A percentile compares a stretch with the other conserved stretches of the same genome.
phyloP scores from a whole-genome alignment of 2,113 vertebrate genomes.

The Columbina picui region DNA sequence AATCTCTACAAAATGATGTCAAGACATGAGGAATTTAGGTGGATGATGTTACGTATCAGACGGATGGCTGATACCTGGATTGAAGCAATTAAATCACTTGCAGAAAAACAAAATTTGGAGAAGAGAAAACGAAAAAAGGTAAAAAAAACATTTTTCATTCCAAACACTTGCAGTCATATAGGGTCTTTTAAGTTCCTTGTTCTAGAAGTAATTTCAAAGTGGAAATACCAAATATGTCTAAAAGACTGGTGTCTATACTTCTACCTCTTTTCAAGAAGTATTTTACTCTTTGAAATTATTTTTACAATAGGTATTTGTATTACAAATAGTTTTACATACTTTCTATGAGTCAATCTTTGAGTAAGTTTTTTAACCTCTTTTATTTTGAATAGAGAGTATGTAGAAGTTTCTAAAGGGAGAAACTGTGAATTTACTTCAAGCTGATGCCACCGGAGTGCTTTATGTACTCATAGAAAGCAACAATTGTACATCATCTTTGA shows the following conservation, averaged over 20 bases:
- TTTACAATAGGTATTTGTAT: not conserved
- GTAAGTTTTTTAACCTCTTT: not conserved
- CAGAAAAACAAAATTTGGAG: slow-evolving; percentile 90
- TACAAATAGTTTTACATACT: not conserved
- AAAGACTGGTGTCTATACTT: not conserved
- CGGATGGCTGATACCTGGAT: slow-evolving; percentile 96
- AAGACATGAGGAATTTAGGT: slow-evolving; percentile 93
- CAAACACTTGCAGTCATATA: not conserved
- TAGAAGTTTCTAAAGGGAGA: not conserved
- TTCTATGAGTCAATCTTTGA: not conserved
- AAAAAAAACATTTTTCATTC: not conserved
- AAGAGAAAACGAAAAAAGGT: slow-evolving; percentile 93
- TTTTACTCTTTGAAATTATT: not conserved
- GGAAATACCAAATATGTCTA: not conserved
- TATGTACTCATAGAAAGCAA: rapidly evolving
- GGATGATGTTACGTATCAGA: slow-evolving; percentile 96
- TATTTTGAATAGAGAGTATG: not conserved
- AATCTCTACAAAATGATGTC: slow-evolving; percentile 94
- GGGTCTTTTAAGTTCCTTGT: not conserved
- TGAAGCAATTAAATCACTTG: slow-evolving; percentile 89
- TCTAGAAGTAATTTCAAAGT: not conserved
- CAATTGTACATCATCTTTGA: not conserved
- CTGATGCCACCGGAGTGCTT: not conserved
- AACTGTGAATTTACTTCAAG: not conserved
- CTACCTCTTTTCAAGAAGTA: not conserved